phyloP scores from a whole-genome alignment of 2,113 vertebrate genomes.

The Atlantisia rogersi region DNA sequence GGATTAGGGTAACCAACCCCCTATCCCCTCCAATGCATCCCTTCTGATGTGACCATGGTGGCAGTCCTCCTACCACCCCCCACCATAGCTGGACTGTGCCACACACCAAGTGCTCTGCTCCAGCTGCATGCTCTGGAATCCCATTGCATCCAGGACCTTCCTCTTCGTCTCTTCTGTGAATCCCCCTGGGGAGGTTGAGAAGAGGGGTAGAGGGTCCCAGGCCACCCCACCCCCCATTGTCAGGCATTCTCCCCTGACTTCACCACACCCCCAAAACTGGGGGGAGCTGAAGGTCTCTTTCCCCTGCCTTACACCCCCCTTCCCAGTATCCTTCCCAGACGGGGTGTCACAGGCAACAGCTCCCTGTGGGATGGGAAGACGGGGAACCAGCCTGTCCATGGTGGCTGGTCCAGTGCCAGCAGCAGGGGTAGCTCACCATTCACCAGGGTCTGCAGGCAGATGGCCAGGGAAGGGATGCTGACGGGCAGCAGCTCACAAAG shows the following conservation, averaged over 20 bases:
- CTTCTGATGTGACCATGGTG: background rate
- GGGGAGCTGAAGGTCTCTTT: background rate
- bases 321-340: background rate
- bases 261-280: background rate
- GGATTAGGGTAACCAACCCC: background rate
- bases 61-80: background rate
- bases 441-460: slow-evolving; percentile 72
- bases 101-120: slow-evolving; percentile 71
- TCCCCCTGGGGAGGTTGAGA: slow-evolving; percentile 32
- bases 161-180: slow-evolving; percentile 62
- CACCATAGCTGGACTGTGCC: accelerated
- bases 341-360: background rate
- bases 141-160: slow-evolving; percentile 65
- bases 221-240: background rate
- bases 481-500: slow-evolving; percentile 82
- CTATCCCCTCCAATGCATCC: background rate
- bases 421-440: slow-evolving; percentile 64
- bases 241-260: accelerated
- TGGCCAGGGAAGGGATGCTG: slow-evolving; percentile 76
- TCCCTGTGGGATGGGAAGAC: background rate
- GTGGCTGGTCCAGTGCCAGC: background rate
- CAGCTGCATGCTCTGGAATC: slow-evolving; percentile 71
- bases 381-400: background rate
- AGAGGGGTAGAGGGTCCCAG: background rate
- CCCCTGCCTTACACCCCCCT: background rate